Conservation (phyloP, 2,113 vertebrate genomes). For the Petromus typicus region DNA sequence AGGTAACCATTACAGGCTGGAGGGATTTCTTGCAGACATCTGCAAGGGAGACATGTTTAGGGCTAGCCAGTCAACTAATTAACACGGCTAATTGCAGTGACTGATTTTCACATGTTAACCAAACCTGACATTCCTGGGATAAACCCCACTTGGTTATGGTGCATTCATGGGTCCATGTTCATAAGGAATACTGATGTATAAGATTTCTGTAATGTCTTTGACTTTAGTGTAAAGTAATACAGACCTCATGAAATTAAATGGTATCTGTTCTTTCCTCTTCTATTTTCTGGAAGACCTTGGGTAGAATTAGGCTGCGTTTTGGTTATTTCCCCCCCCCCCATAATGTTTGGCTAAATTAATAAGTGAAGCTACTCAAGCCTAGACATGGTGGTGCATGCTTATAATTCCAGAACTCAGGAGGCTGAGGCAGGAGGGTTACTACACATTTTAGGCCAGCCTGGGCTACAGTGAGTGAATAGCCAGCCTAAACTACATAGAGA, state of each 20-base stretch:
- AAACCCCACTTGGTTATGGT: not conserved
- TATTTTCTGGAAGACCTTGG: not conserved
- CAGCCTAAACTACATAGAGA: not conserved
- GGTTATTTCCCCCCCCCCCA: not conserved
- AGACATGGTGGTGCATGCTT: not conserved
- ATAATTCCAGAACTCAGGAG: not conserved
- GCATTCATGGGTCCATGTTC: not conserved
- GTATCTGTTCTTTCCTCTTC: not conserved
- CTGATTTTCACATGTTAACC: not conserved
- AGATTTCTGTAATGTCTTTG: not conserved
- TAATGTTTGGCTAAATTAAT: slow-evolving; percentile 1
- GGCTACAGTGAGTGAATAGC: too few relatives aligned
- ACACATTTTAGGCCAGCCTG: not conserved
- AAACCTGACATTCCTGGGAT: not conserved
- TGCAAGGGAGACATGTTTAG: not conserved
- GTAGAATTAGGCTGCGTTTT: not conserved
- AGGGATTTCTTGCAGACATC: not conserved
- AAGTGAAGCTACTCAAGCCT: not conserved
- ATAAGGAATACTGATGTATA: not conserved
- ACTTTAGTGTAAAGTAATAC: not conserved
- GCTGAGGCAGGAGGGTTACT: not conserved
- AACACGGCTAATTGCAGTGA: not conserved
- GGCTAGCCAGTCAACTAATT: not conserved
- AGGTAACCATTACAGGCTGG: not conserved
- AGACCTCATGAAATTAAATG: not conserved